phyloP scores from a whole-genome alignment of 2,113 vertebrate species.

The Pygoscelis antarcticus region DNA sequence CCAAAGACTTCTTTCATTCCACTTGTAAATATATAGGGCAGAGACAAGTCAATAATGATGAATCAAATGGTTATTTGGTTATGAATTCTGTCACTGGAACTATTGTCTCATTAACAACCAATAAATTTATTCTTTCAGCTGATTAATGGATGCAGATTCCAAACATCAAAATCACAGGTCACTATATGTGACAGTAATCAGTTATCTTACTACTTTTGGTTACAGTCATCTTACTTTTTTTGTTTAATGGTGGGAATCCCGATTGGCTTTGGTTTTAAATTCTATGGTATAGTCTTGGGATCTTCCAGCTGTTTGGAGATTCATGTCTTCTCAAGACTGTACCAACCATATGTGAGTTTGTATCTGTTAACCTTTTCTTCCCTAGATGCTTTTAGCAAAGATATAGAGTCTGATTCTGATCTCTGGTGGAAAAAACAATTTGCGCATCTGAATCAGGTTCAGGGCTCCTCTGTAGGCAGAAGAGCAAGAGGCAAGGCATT shows the following conservation, averaged over 20 bases:
- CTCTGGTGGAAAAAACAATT: neutral
- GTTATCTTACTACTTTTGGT: neutral
- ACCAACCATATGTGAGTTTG: neutral
- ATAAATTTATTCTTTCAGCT: neutral
- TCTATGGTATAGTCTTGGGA: neutral
- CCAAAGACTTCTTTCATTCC: neutral
- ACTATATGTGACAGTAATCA: neutral
- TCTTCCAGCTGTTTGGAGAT: neutral
- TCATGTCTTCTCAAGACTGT: neutral
- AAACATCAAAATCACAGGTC: neutral
- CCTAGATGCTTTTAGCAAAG: neutral
- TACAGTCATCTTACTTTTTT: neutral
- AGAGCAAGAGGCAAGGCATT: neutral
- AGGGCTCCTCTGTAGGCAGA: neutral
- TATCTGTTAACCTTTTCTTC: neutral
- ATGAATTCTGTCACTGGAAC: neutral
- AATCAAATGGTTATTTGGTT: neutral
- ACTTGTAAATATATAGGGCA: neutral
- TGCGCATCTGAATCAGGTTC: neutral
- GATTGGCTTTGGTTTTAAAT: neutral
- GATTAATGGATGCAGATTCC: neutral
- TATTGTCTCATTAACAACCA: neutral
- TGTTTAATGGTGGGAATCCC: neutral
- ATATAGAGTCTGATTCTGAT: neutral
- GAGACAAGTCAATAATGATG: neutral